A percentile compares a stretch with the other conserved stretches of the same genome.
Evolutionary conservation across 2,888 invertebrate species (phyloP).

Genomic region (Hirtodrosophila confusa): DNA sequence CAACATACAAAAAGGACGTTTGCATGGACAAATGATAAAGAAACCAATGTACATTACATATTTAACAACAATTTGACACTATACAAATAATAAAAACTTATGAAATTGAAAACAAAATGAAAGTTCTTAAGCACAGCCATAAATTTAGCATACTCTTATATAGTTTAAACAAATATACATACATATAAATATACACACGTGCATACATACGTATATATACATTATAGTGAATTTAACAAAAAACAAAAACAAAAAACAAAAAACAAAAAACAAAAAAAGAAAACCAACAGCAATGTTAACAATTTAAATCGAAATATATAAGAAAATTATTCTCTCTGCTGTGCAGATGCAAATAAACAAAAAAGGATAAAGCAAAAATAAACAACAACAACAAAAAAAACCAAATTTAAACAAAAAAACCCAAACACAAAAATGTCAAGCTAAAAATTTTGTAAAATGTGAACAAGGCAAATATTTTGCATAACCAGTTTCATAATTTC

Average conservation of each 20-base stretch:
- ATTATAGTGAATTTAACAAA: background rate
- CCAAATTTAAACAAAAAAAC: constrained; percentile 11
- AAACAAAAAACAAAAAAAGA: constrained; percentile 19
- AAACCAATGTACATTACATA: constrained; percentile 58
- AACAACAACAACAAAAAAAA: constrained; percentile 14
- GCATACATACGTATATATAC: constrained; percentile 9
- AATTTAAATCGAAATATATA: constrained; percentile 36
- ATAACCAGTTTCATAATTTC: constrained; percentile 2
- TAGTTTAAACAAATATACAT: constrained; percentile 19
- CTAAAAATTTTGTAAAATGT: constrained; percentile 28
- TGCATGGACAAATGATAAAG: constrained; percentile 54
- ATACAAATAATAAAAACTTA: constrained; percentile 2
- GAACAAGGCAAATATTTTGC: constrained; percentile 55
- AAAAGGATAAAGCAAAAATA: constrained; percentile 10
- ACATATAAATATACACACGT: constrained; percentile 11
- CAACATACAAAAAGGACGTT: constrained; percentile 51
- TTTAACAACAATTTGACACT: constrained; percentile 9
- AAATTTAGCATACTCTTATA: constrained; percentile 17
- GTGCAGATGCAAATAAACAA: constrained; percentile 82
- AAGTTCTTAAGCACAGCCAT: constrained; percentile 29
- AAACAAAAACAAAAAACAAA: constrained; percentile 18
- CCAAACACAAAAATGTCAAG: constrained; percentile 9
- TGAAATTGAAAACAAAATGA: constrained; percentile 13
- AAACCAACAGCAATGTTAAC: constrained; percentile 32
- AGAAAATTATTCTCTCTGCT: constrained; percentile 76